Conservation (phyloP, 1,140 invertebrate species). For the Diploscapter pachys region DNA sequence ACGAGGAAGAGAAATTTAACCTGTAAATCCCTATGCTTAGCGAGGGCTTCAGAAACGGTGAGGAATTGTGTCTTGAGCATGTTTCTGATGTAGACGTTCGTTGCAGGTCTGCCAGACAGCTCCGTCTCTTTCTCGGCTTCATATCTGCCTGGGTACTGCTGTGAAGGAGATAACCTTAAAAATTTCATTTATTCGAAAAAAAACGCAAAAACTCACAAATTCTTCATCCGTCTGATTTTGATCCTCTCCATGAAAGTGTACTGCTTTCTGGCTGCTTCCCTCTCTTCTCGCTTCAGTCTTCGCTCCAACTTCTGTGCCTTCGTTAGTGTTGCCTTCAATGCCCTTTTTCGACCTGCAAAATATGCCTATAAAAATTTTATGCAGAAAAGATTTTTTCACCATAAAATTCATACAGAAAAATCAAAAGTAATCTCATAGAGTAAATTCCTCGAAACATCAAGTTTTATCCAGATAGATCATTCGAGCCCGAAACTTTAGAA, state of each 20-base stretch:
- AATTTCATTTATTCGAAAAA: conserved; percentile 22
- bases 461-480: no score
- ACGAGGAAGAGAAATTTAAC: neutral
- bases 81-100: conserved; percentile 44
- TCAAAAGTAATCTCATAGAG: no score
- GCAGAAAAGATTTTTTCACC: neutral
- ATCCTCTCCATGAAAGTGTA: conserved; percentile 56
- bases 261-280: conserved; percentile 54
- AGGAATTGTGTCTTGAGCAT: conserved; percentile 48
- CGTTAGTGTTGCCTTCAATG: conserved; percentile 42
- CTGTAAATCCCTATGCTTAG: conserved; percentile 48
- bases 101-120: conserved; percentile 38
- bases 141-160: conserved; percentile 48
- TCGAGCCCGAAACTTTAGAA: no score
- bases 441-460: no score
- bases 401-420: no score
- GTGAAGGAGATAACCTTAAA: conserved; percentile 50
- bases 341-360: conserved; percentile 47
- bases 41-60: conserved; percentile 46
- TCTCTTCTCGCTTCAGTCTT: conserved; percentile 51
- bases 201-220: conserved; percentile 42
- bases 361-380: neutral
- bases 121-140: conserved; percentile 43
- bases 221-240: conserved; percentile 51
- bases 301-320: conserved; percentile 44